Percentiles rank a stretch among this genome's conserved stretches.
phyloP scores from a whole-genome alignment of 2,888 invertebrate species.

The Cerastis rubricosa region DNA sequence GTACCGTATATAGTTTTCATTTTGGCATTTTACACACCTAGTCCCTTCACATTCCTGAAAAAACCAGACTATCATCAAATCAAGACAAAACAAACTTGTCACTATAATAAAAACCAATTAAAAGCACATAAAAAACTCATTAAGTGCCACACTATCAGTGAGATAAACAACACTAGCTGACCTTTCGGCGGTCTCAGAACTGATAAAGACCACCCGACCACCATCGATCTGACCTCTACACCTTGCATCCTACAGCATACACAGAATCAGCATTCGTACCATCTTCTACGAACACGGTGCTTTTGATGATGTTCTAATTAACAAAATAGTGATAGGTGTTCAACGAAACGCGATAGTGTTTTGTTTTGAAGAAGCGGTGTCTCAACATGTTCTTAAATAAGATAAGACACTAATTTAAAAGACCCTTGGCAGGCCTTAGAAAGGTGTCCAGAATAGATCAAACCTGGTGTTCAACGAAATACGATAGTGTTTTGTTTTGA shows the following conservation, averaged over 20 bases:
- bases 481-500: slow-evolving; percentile 31
- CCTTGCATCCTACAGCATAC: slow-evolving; percentile 76
- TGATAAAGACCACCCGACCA: slow-evolving; percentile 68
- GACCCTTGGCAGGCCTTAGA: neutral
- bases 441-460: neutral
- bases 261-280: slow-evolving; percentile 65
- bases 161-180: slow-evolving; percentile 64
- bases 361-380: slow-evolving; percentile 25
- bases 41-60: neutral
- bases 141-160: slow-evolving; percentile 59
- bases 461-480: slow-evolving; percentile 40
- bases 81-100: neutral
- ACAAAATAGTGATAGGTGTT: slow-evolving; percentile 42
- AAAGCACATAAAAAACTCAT: slow-evolving; percentile 22
- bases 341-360: slow-evolving; percentile 43
- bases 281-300: slow-evolving; percentile 49
- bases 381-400: slow-evolving; percentile 10
- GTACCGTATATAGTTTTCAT: neutral
- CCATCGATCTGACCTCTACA: slow-evolving; percentile 65
- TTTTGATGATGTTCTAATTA: slow-evolving; percentile 44
- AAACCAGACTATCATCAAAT: neutral
- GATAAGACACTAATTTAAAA: neutral
- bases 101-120: slow-evolving; percentile 34
- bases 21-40: neutral
- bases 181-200: slow-evolving; percentile 72